phyloP scores from a whole-genome alignment of 2,888 invertebrate genomes.

The Dioctria linearis region DNA sequence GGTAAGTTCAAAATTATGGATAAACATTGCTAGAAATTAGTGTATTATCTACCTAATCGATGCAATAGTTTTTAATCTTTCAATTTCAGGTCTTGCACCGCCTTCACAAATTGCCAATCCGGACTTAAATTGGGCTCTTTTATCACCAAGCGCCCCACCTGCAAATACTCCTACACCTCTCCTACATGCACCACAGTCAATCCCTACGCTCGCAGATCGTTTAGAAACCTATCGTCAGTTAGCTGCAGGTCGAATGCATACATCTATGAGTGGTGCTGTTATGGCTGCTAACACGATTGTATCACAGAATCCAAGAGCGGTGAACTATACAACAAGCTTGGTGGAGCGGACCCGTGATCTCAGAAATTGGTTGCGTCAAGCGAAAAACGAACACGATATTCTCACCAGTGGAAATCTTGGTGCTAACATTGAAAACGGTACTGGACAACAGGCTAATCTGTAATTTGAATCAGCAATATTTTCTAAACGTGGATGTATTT shows the following conservation, averaged over 20 bases:
- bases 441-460: conserved; percentile 45
- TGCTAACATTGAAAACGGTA: not conserved
- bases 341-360: conserved; percentile 78
- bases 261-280: conserved; percentile 69
- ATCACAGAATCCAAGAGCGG: conserved; percentile 69
- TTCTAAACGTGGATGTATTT: not conserved
- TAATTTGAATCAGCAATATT: conserved; percentile 31
- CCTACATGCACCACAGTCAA: conserved; percentile 67
- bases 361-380: conserved; percentile 78
- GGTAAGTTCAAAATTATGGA: conserved; percentile 56
- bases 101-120: conserved; percentile 23
- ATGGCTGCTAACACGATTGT: conserved; percentile 71
- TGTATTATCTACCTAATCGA: not conserved
- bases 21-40: no score
- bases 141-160: conserved; percentile 41
- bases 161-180: conserved; percentile 58
- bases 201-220: conserved; percentile 73
- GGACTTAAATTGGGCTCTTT: conserved; percentile 39
- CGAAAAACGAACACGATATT: conserved; percentile 70
- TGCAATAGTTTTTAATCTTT: no score
- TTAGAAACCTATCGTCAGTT: conserved; percentile 74
- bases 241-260: conserved; percentile 71
- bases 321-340: conserved; percentile 76
- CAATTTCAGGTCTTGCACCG: conserved; percentile 18
- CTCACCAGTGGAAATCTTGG: conserved; percentile 57